phyloP scores from a whole-genome alignment of 2,888 invertebrate genomes.

The Microplitis manilae region DNA sequence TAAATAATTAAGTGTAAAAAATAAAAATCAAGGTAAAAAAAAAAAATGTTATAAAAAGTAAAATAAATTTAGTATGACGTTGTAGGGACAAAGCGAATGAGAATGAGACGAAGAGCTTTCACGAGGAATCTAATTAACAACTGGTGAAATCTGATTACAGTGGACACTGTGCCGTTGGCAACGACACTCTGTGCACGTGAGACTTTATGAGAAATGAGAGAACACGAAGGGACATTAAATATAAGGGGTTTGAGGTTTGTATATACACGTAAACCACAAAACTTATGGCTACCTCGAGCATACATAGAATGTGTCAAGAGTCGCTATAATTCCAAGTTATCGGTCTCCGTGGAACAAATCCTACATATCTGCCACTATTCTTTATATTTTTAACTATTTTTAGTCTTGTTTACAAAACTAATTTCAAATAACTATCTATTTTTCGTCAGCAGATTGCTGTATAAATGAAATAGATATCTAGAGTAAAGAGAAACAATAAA shows the following conservation, averaged over 20 bases:
- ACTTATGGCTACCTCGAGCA: slow-evolving; percentile 44
- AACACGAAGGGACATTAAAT: neutral
- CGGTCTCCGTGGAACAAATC: slow-evolving; percentile 36
- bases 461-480: neutral
- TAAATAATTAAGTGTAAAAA: neutral
- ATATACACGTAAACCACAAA: slow-evolving; percentile 43
- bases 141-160: slow-evolving; percentile 32
- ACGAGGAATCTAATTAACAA: slow-evolving; percentile 32
- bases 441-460: neutral
- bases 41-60: neutral
- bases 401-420: neutral
- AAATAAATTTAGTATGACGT: slow-evolving; percentile 4
- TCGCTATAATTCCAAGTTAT: slow-evolving; percentile 48
- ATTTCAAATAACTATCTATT: slow-evolving; percentile 1
- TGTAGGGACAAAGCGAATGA: neutral
- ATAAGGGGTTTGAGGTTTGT: slow-evolving; percentile 17
- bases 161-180: slow-evolving; percentile 23
- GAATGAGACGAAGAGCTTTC: slow-evolving; percentile 10
- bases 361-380: slow-evolving; percentile 7
- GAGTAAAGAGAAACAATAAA: neutral
- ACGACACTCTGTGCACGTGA: slow-evolving; percentile 32
- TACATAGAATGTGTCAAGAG: slow-evolving; percentile 38
- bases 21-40: neutral
- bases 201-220: slow-evolving; percentile 41
- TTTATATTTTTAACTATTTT: neutral